Base-by-base conservation (phyloP, 92 coral and sea anemone species). In the Actinostola sp. region DNA sequence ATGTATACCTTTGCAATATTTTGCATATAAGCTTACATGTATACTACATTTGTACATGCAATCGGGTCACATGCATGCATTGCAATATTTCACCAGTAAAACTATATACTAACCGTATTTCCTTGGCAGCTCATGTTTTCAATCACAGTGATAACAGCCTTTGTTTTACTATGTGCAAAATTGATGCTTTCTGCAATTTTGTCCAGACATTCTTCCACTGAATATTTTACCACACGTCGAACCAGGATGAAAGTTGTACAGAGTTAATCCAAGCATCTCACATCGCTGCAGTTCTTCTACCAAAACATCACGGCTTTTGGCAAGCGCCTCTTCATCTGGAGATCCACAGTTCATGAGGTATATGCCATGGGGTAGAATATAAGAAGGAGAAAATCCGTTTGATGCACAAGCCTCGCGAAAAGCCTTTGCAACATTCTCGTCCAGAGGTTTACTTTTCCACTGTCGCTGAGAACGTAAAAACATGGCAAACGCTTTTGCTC, bases 71-170 rank as follows among this genome's bases (percentile, higher is more conserved):
- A n/a, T n/a, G n/a, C n/a, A n/a, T n/a, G n/a, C n/a, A n/a, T n/a
- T n/a, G n/a, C n/a, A n/a, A n/a, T n/a, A 39, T 6, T 39, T 6
- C 1, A 42, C 3, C 15, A 14, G 16, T 17, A 0, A 25, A 28
- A 30, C 23, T 42, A 9, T 16, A 8, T 16, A 75, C 96, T 67
- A 63, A 93, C 98, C 61, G 98, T 89, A 49, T 93, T 81, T 19
- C 98, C 98, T 55, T 93, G 98, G 69, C 98, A 93, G 74, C 96
- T 87, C 98, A 93, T 93, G 46, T 93, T 93, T 52, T 93, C 98
- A 65, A 93, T 67, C 23, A 93, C 96, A 13, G 92, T 87, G 52
- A 88, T 60, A 25, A 93, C 98, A 77, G 17, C 76, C 45, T 87
- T 87, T 34, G 98, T 93, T 67, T 90, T 54, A 69, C 66, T 54